A percentile compares a stretch with the other conserved stretches of the same genome.
phyloP scores from a whole-genome alignment of 2,888 invertebrate genomes.

The Melanostoma mellinum region DNA sequence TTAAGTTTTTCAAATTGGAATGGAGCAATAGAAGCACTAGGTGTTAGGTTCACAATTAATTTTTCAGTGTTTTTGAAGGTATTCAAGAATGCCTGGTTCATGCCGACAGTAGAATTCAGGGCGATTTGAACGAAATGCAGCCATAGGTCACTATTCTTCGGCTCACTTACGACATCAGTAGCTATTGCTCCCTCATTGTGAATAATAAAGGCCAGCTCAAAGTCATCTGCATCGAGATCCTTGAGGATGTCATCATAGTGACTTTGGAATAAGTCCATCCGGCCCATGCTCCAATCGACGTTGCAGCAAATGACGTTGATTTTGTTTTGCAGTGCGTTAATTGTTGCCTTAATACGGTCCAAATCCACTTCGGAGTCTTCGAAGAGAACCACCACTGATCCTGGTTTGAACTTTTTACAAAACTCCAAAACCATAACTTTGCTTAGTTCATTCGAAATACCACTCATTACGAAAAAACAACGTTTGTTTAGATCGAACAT shows the following conservation, averaged over 20 bases:
- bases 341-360: slow-evolving; percentile 84
- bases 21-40: slow-evolving; percentile 77
- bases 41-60: slow-evolving; percentile 78
- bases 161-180: slow-evolving; percentile 77
- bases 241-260: slow-evolving; percentile 71
- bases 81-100: slow-evolving; percentile 78
- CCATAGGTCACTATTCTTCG: slow-evolving; percentile 76
- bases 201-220: slow-evolving; percentile 77
- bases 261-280: slow-evolving; percentile 59
- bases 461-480: slow-evolving; percentile 88
- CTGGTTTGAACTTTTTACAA: slow-evolving; percentile 85
- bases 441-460: slow-evolving; percentile 93
- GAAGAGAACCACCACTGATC: slow-evolving; percentile 88
- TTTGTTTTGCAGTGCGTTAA: slow-evolving; percentile 83
- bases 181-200: slow-evolving; percentile 79
- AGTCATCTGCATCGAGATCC: slow-evolving; percentile 57
- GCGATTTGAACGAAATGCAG: slow-evolving; percentile 76
- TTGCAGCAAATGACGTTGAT: slow-evolving; percentile 82
- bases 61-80: slow-evolving; percentile 73
- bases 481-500: slow-evolving; percentile 84
- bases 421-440: slow-evolving; percentile 89
- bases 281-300: slow-evolving; percentile 72
- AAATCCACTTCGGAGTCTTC: slow-evolving; percentile 88
- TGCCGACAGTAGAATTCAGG: slow-evolving; percentile 76
- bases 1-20: slow-evolving; percentile 76